phyloP scores from a whole-genome alignment of 2,888 invertebrate genomes.

The Xanthorhoe spadicearia region DNA sequence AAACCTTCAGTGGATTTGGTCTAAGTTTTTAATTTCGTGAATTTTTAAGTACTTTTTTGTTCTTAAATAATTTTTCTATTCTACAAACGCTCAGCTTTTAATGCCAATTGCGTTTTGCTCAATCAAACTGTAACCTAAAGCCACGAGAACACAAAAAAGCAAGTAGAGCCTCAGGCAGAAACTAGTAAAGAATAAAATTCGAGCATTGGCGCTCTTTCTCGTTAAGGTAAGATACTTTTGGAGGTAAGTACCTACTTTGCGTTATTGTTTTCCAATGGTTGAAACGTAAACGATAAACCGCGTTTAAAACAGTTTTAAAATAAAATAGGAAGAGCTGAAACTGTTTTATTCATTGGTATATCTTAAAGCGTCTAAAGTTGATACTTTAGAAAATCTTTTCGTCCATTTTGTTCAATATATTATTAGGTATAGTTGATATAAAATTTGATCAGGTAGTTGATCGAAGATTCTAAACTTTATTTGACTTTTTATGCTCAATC shows the following conservation, averaged over 20 bases:
- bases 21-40: no score
- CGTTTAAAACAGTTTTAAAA: not conserved
- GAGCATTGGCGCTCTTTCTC: constrained; percentile 2
- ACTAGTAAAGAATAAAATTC: constrained; percentile 8
- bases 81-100: no score
- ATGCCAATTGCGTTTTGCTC: no score
- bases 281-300: constrained; percentile 8
- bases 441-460: no score
- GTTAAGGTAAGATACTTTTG: constrained; percentile 24
- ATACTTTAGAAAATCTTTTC: no score
- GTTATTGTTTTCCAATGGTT: constrained; percentile 22
- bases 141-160: not conserved
- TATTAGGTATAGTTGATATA: no score
- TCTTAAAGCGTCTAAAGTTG: not conserved
- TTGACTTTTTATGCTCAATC: no score
- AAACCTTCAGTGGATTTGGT: no score
- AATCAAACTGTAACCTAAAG: no score
- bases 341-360: not conserved
- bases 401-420: not conserved
- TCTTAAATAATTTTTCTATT: no score
- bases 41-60: no score
- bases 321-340: not conserved
- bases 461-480: no score
- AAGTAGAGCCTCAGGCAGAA: not conserved
- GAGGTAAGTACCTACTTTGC: constrained; percentile 12